These are phyloP conservation scores for Amphipyra tragopoginis DNA, from an alignment of 2,888 invertebrate species.

Conservation along the genomic window DNA sequence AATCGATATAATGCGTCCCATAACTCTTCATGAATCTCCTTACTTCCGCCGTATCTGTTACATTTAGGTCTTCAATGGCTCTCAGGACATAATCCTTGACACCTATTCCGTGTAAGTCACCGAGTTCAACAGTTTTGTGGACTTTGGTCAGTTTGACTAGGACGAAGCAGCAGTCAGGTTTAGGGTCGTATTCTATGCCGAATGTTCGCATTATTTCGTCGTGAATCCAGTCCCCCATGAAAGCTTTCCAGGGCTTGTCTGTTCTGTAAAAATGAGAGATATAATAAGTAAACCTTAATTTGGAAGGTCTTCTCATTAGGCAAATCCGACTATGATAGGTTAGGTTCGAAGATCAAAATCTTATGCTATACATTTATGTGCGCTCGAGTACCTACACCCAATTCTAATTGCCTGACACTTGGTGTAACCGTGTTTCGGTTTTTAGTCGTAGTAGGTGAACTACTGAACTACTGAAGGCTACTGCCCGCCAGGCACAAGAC, in stretches of 20 bases:
- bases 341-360: too few species aligned
- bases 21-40: conserved; percentile 94
- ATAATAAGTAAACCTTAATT: background rate
- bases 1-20: conserved; percentile 96
- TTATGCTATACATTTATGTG: too few species aligned
- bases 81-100: conserved; percentile 91
- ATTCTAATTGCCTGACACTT: too few species aligned
- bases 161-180: conserved; percentile 94
- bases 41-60: conserved; percentile 92
- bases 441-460: too few species aligned
- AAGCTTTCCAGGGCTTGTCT: conserved; percentile 95
- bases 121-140: conserved; percentile 92
- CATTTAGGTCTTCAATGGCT: conserved; percentile 91
- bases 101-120: conserved; percentile 88
- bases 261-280: conserved; percentile 70
- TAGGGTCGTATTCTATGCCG: conserved; percentile 91
- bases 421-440: too few species aligned
- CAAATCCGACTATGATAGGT: too few species aligned
- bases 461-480: too few species aligned
- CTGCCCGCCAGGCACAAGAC: too few species aligned
- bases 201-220: conserved; percentile 95
- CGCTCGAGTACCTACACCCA: too few species aligned
- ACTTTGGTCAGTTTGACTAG: conserved; percentile 91
- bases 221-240: conserved; percentile 95
- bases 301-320: background rate